Conservation (phyloP, 92 coral and sea anemone species). For the Phymanthus crucifer region DNA sequence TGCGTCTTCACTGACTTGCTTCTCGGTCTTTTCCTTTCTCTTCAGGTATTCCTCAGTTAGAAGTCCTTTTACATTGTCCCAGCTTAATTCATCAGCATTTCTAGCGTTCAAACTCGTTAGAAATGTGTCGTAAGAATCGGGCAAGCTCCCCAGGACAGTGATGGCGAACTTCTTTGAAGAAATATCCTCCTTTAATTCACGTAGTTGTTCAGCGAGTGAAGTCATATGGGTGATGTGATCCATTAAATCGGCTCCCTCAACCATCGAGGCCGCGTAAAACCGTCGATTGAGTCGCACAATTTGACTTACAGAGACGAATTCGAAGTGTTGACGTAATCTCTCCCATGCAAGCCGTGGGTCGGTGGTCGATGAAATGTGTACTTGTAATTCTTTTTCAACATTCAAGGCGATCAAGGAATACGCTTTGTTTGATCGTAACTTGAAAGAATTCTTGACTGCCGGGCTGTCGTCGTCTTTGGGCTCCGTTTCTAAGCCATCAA, state of each 20-base stretch:
- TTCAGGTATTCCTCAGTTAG: constrained; percentile 40
- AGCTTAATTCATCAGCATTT: constrained; percentile 54
- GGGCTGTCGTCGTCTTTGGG: constrained; percentile 45
- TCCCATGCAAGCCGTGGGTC: constrained; percentile 62
- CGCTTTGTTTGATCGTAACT: constrained; percentile 60
- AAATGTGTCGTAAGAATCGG: constrained; percentile 66
- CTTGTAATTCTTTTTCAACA: constrained; percentile 58
- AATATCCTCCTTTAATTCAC: constrained; percentile 59
- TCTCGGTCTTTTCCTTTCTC: constrained; percentile 37
- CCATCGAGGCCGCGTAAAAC: constrained; percentile 68
- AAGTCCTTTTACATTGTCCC: constrained; percentile 53
- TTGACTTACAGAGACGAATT: constrained; percentile 66
- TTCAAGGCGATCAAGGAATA: constrained; percentile 69
- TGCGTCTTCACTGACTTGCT: constrained; percentile 27
- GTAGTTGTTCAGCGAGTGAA: constrained; percentile 64
- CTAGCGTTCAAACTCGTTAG: constrained; percentile 57
- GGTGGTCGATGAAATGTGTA: constrained; percentile 56
- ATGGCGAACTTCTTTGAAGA: constrained; percentile 65
- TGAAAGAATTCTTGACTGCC: constrained; percentile 54
- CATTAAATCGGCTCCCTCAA: constrained; percentile 52
- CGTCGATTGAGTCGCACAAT: constrained; percentile 52
- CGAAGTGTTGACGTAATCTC: constrained; percentile 57
- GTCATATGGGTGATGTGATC: constrained; percentile 66
- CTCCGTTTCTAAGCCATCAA: constrained; percentile 58
- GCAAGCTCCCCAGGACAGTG: constrained; percentile 61